Evolutionary conservation across 2,888 invertebrate genomes (phyloP).

Genomic region (Arctia plantaginis): DNA sequence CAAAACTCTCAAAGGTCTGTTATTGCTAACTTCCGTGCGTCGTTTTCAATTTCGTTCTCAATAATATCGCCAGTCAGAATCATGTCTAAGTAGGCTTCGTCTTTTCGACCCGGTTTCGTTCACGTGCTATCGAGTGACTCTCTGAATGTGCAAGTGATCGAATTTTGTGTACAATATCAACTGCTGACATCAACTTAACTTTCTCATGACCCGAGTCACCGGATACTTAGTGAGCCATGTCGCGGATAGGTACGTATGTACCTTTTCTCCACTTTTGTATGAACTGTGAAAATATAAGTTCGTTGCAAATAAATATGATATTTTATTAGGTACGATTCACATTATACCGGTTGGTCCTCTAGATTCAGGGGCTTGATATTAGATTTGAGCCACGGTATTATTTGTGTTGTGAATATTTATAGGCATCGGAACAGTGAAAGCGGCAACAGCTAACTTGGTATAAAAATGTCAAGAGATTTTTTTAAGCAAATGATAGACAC

Average conservation of each 20-base stretch:
- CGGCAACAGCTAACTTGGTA: background rate
- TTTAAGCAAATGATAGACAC: no score
- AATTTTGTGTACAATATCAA: conserved; percentile 63
- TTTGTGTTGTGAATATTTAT: background rate
- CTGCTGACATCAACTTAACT: conserved; percentile 62
- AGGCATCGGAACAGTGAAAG: background rate
- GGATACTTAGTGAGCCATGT: conserved; percentile 13
- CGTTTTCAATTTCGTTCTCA: conserved; percentile 22
- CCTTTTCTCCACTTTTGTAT: background rate
- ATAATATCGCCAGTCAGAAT: conserved; percentile 47
- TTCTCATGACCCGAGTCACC: conserved; percentile 61
- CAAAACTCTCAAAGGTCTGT: background rate
- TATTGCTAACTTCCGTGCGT: conserved; percentile 10
- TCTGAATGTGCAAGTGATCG: conserved; percentile 65
- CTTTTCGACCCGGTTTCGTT: conserved; percentile 74
- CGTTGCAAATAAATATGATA: background rate
- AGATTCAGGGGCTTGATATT: background rate
- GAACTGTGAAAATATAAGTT: background rate
- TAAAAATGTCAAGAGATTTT: no score
- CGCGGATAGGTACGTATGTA: background rate
- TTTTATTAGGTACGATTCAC: background rate
- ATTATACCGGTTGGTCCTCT: background rate
- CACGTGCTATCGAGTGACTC: conserved; percentile 61
- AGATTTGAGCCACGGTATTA: background rate
- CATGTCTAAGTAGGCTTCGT: conserved; percentile 53